Conservation (phyloP, 2,888 invertebrate species). For the Melanchra persicariae region DNA sequence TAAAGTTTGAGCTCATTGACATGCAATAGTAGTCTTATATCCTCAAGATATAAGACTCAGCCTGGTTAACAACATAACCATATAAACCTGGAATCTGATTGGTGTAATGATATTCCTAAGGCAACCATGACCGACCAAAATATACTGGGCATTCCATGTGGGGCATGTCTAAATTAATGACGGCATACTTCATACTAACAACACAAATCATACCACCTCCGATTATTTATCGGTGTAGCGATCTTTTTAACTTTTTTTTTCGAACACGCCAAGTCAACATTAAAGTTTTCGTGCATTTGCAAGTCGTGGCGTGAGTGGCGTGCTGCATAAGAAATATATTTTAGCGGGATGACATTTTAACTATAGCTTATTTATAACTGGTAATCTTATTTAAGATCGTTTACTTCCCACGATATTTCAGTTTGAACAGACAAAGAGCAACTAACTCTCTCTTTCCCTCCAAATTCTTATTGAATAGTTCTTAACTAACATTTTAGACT, state of each 20-base stretch:
- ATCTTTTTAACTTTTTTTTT: conserved; percentile 76
- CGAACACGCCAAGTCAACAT: conserved; percentile 81
- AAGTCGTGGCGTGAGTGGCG: conserved; percentile 72
- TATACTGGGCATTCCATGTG: not conserved
- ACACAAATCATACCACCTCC: conserved; percentile 71
- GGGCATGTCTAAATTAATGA: conserved; percentile 60
- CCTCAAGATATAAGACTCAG: too few relatives aligned
- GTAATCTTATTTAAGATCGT: conserved; percentile 25
- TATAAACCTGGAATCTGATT: too few relatives aligned
- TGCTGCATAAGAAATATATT: conserved; percentile 60
- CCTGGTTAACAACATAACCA: too few relatives aligned
- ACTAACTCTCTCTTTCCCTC: too few relatives aligned
- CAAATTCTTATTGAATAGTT: too few relatives aligned
- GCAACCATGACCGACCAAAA: not conserved
- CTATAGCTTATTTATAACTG: conserved; percentile 37
- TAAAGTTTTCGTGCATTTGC: conserved; percentile 79
- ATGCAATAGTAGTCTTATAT: too few relatives aligned
- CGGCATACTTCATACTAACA: conserved; percentile 50
- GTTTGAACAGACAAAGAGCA: too few relatives aligned
- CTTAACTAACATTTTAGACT: too few relatives aligned
- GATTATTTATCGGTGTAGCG: conserved; percentile 71
- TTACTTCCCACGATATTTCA: too few relatives aligned
- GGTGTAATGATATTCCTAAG: too few relatives aligned
- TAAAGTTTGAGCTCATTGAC: too few relatives aligned
- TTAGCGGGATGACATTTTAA: conserved; percentile 55